Percentiles rank a stretch among this genome's conserved stretches.
phyloP scores from a whole-genome alignment of 2,797 vertebrate genomes.

The Falco concolor region DNA sequence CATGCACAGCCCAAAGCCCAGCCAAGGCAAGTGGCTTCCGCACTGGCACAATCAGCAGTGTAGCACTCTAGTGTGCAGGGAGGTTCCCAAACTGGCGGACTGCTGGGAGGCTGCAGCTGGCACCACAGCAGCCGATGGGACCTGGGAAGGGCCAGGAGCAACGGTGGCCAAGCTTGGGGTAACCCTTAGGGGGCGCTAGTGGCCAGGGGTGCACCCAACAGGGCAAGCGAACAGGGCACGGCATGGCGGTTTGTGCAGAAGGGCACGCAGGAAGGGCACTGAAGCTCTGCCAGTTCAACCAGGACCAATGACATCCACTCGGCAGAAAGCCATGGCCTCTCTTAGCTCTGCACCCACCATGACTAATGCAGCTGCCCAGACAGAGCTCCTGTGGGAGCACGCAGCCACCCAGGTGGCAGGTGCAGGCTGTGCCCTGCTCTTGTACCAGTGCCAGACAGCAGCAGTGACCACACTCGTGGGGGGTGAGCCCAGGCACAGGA shows the following conservation, averaged over 20 bases:
- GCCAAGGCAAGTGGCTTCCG: rapidly evolving
- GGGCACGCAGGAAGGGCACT: too few relatives aligned
- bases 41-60: rapidly evolving
- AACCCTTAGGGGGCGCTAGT: not conserved
- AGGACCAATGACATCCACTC: too few relatives aligned
- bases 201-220: too few relatives aligned
- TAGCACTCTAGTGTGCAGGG: not conserved
- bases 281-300: too few relatives aligned
- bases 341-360: not conserved
- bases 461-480: too few relatives aligned
- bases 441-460: too few relatives aligned
- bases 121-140: rapidly evolving
- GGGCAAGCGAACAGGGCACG: not conserved
- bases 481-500: too few relatives aligned
- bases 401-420: not conserved
- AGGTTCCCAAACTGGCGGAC: rapidly evolving
- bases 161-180: too few relatives aligned
- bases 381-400: not conserved
- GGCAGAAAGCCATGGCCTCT: not conserved
- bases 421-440: not conserved
- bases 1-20: not conserved
- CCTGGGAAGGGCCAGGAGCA: not conserved
- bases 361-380: not conserved
- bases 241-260: too few relatives aligned
- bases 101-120: rapidly evolving